These are phyloP conservation scores for Helostoma temminkii DNA, from an alignment of 2,797 vertebrate genomes.

Conservation along the genomic window DNA sequence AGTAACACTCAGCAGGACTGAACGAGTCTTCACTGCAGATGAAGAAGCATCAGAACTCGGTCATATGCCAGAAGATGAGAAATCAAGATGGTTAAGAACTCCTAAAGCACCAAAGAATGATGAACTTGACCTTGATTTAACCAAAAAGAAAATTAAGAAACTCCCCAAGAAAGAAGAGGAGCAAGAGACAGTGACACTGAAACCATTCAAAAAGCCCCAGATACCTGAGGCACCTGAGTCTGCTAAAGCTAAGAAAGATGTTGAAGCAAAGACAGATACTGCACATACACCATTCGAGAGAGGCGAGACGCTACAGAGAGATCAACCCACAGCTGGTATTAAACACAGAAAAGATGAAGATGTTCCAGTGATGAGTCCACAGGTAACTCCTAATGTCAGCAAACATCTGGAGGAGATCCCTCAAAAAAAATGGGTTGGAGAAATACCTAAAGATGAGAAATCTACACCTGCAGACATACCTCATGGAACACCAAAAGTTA, in stretches of 20 bases:
- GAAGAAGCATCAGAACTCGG: slow-evolving; percentile 32
- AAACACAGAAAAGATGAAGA: slow-evolving; percentile 35
- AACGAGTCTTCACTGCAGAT: slow-evolving; percentile 37
- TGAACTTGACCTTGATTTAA: slow-evolving; percentile 54
- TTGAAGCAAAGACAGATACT: slow-evolving; percentile 36
- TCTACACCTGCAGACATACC: slow-evolving; percentile 37
- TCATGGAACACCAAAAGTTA: slow-evolving; percentile 43
- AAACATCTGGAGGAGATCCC: slow-evolving; percentile 46
- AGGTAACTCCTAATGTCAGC: slow-evolving; percentile 7
- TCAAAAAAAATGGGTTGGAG: slow-evolving; percentile 39
- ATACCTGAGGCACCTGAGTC: slow-evolving; percentile 31
- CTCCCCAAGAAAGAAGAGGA: slow-evolving; percentile 59
- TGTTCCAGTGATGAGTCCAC: neutral
- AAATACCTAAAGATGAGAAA: slow-evolving; percentile 43
- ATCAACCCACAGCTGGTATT: slow-evolving; percentile 10
- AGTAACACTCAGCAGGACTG: slow-evolving; percentile 31
- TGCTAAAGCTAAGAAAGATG: slow-evolving; percentile 32
- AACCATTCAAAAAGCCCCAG: slow-evolving; percentile 67
- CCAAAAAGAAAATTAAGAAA: slow-evolving; percentile 70
- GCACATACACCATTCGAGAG: slow-evolving; percentile 37
- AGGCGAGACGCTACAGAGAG: slow-evolving; percentile 34
- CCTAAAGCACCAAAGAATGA: slow-evolving; percentile 27
- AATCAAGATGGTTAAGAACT: slow-evolving; percentile 58
- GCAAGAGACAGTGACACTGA: slow-evolving; percentile 63
- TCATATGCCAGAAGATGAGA: slow-evolving; percentile 43